phyloP scores from a whole-genome alignment of 1,140 invertebrate species.

The Cryptotermes secundus region DNA sequence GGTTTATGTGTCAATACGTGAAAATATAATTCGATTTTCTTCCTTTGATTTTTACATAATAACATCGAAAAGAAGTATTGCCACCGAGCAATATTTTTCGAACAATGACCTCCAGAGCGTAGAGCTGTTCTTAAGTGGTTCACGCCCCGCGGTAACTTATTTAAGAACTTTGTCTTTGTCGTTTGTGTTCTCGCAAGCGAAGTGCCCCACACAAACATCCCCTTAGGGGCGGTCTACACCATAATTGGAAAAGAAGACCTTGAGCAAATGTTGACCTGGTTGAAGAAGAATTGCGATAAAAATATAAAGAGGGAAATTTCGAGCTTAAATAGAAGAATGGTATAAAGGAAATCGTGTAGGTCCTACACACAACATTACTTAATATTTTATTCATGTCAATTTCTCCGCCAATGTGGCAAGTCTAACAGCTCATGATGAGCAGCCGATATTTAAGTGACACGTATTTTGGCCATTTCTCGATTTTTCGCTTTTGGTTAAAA shows the following conservation, averaged over 20 bases:
- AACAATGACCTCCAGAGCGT: background rate
- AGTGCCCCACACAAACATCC: background rate
- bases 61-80: no score
- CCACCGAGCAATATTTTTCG: no score
- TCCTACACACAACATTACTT: no score
- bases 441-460: no score
- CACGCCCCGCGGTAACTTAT: background rate
- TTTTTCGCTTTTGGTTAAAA: no score
- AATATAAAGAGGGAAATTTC: background rate
- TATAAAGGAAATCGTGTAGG: background rate
- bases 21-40: no score
- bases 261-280: slow-evolving; percentile 1
- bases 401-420: no score
- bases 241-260: slow-evolving; percentile 4
- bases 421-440: no score
- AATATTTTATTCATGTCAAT: no score
- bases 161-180: background rate
- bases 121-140: background rate
- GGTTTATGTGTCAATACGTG: no score
- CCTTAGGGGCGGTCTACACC: background rate
- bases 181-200: background rate
- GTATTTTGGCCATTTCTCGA: no score
- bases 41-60: no score
- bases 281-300: background rate
- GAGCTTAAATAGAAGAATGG: background rate